Evolutionary conservation across 1,140 invertebrate genomes (phyloP).

Genomic region (Microplitis mediator): DNA sequence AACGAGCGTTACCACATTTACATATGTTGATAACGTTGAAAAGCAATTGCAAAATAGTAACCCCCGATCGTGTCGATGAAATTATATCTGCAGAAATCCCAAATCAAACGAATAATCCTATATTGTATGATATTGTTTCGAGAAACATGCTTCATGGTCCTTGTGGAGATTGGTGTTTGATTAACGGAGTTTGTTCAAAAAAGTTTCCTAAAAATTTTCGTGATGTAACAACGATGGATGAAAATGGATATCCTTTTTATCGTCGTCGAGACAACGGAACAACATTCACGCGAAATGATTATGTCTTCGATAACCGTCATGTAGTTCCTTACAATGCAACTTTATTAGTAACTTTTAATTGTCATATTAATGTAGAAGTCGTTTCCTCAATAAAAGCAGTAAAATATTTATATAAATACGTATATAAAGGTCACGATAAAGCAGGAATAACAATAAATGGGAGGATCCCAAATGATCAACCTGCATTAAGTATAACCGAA

Average conservation of each 20-base stretch:
- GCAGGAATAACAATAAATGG: not conserved
- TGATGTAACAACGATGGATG: constrained; percentile 9
- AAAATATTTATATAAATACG: too few species aligned
- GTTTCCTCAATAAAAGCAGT: too few species aligned
- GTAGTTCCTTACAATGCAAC: constrained; percentile 16
- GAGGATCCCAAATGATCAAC: too few species aligned
- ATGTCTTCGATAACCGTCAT: constrained; percentile 8
- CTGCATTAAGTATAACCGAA: not conserved
- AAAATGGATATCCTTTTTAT: constrained; percentile 7
- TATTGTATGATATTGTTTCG: constrained; percentile 15
- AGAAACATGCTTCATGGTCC: constrained; percentile 42
- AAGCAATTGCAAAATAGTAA: constrained; percentile 23
- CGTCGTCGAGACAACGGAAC: constrained; percentile 1
- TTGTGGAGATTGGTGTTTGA: constrained; percentile 32
- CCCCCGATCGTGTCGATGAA: constrained; percentile 17
- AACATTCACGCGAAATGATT: not conserved
- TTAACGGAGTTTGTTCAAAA: constrained; percentile 35
- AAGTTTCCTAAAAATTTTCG: constrained; percentile 37
- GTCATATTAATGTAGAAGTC: constrained; percentile 15
- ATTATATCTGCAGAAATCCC: constrained; percentile 32
- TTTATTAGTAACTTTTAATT: constrained; percentile 18
- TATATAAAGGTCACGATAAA: too few species aligned
- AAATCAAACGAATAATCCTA: constrained; percentile 10
- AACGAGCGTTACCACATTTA: constrained; percentile 11
- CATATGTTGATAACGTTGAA: constrained; percentile 32